Conservation (phyloP, 2,113 vertebrate genomes). For the Hypomesus transpacificus region DNA sequence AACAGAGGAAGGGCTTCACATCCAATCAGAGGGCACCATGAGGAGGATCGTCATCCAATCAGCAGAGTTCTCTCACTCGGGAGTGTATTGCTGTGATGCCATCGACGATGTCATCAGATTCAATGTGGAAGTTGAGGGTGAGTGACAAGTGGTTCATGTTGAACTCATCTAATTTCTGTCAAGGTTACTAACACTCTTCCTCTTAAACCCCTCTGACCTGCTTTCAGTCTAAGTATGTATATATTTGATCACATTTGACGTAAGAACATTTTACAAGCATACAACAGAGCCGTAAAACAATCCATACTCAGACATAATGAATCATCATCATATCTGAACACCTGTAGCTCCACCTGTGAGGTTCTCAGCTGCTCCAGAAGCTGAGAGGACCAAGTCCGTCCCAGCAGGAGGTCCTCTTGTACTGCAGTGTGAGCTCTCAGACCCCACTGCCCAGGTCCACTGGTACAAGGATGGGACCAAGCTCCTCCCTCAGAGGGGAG, state of each 20-base stretch:
- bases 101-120: slow-evolving; percentile 78
- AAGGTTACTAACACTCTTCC: slow-evolving; percentile 24
- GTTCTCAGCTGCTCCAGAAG: slow-evolving; percentile 70
- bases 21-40: slow-evolving; percentile 78
- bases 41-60: slow-evolving; percentile 78
- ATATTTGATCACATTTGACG: slow-evolving; percentile 15
- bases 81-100: slow-evolving; percentile 78
- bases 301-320: slow-evolving; percentile 5
- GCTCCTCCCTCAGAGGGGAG: slow-evolving; percentile 61
- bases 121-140: slow-evolving; percentile 79
- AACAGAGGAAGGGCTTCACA: slow-evolving; percentile 70
- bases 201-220: slow-evolving; percentile 23
- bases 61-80: slow-evolving; percentile 75
- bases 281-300: slow-evolving; percentile 2
- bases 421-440: slow-evolving; percentile 74
- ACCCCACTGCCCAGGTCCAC: slow-evolving; percentile 65
- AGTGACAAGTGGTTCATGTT: slow-evolving; percentile 43
- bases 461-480: slow-evolving; percentile 76
- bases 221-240: not conserved
- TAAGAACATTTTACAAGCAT: slow-evolving; percentile 10
- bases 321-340: slow-evolving; percentile 55
- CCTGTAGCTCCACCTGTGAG: slow-evolving; percentile 73
- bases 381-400: slow-evolving; percentile 65
- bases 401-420: slow-evolving; percentile 59
- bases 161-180: slow-evolving; percentile 8